Percentiles rank a stretch among this genome's conserved stretches.
Evolutionary conservation across 2,888 invertebrate species (phyloP).

Genomic region (Drosophila setosimentum): DNA sequence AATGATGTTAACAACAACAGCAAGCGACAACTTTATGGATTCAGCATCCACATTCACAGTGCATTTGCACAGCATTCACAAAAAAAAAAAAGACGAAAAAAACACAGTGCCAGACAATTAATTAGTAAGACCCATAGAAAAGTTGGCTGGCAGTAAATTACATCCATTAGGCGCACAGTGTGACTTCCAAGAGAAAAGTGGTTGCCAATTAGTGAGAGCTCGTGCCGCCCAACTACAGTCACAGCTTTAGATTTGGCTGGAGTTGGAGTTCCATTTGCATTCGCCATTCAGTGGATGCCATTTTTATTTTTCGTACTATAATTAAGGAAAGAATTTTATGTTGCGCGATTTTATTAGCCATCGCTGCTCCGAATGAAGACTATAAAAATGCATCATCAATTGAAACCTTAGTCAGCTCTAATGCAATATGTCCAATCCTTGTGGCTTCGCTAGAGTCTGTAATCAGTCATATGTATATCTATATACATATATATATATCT

Average conservation of each 20-base stretch:
- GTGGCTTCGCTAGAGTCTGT: constrained; percentile 25
- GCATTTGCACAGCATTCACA: constrained; percentile 24
- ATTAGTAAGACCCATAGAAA: constrained; percentile 63
- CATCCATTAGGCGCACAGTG: constrained; percentile 82
- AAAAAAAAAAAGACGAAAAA: background rate
- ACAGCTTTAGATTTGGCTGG: background rate
- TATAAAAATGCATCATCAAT: constrained; percentile 35
- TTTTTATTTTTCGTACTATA: constrained; percentile 38
- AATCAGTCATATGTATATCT: constrained; percentile 22
- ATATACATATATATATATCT: constrained; percentile 3
- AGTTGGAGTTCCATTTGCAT: constrained; percentile 61
- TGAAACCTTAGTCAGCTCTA: constrained; percentile 51
- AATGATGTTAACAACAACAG: background rate
- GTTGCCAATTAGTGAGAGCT: constrained; percentile 67
- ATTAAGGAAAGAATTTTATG: constrained; percentile 36
- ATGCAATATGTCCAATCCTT: constrained; percentile 37
- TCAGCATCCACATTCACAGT: constrained; percentile 20
- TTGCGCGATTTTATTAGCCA: constrained; percentile 45
- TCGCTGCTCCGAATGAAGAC: background rate
- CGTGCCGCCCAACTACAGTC: constrained; percentile 26
- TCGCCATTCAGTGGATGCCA: constrained; percentile 9
- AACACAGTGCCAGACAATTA: constrained; percentile 51
- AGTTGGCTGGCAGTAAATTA: constrained; percentile 67
- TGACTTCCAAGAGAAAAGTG: constrained; percentile 76
- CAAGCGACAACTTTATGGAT: constrained; percentile 12